A percentile compares a stretch with the other conserved stretches of the same genome.
Conservation (phyloP, 1,140 invertebrate genomes). For the Drosophila insularis region DNA sequence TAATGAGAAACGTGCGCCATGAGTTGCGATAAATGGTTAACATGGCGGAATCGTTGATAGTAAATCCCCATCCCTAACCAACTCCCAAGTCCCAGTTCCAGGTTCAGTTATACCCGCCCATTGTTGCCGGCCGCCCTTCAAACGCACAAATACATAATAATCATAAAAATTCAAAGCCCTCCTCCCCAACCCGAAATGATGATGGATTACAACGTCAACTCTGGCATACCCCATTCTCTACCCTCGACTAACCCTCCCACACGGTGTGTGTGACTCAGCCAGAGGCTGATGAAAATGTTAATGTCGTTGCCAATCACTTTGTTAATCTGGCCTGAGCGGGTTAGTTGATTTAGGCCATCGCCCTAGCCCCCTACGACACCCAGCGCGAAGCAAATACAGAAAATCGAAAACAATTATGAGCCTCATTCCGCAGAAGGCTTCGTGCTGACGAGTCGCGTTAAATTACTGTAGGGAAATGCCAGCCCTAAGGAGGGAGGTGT, state of each 20-base stretch:
- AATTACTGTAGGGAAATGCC: constrained; percentile 31
- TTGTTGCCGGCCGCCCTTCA: constrained; percentile 26
- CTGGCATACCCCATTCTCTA: background rate
- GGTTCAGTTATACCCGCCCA: constrained; percentile 5
- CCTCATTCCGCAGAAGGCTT: constrained; percentile 39
- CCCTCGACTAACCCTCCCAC: background rate
- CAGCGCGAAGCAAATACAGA: constrained; percentile 10
- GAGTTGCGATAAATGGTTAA: constrained; percentile 71
- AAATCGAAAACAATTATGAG: constrained; percentile 76
- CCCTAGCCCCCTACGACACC: background rate
- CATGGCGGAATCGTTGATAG: constrained; percentile 60
- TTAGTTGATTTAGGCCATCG: constrained; percentile 59
- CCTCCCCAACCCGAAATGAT: constrained; percentile 51
- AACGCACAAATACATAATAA: constrained; percentile 65
- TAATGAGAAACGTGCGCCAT: constrained; percentile 76
- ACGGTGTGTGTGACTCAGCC: constrained; percentile 35
- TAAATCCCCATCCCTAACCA: constrained; percentile 7
- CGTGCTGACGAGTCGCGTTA: constrained; percentile 47
- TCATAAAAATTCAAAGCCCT: constrained; percentile 77
- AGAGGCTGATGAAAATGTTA: constrained; percentile 76
- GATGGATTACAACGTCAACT: constrained; percentile 73
- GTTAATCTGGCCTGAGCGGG: constrained; percentile 61
- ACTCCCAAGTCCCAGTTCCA: background rate
- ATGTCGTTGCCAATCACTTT: constrained; percentile 79
- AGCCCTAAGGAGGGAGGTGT: constrained; percentile 11